Conservation (phyloP, 2,797 vertebrate genomes). For the Mus spretus region DNA sequence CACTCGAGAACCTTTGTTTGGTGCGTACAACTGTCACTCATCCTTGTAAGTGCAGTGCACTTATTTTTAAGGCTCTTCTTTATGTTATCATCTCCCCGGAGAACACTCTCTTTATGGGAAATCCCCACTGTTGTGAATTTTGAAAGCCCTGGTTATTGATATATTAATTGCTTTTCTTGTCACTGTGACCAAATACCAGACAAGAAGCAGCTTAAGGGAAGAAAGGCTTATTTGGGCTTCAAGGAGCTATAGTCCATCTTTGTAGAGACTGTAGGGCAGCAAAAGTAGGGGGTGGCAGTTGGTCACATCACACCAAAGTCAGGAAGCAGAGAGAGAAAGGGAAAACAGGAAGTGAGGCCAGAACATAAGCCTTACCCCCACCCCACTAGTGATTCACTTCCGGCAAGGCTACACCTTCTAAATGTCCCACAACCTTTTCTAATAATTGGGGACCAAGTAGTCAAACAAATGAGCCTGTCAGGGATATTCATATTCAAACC, state of each 20-base stretch:
- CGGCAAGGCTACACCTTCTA: neutral
- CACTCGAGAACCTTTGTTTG: neutral
- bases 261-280: neutral
- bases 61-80: neutral
- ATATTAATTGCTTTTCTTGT: neutral
- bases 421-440: neutral
- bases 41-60: neutral
- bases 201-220: neutral
- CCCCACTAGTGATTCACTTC: neutral
- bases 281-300: neutral
- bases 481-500: neutral
- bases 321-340: neutral
- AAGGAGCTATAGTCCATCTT: neutral
- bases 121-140: neutral
- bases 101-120: neutral
- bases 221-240: neutral
- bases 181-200: neutral
- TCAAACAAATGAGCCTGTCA: neutral
- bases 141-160: neutral
- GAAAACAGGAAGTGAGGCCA: too few species aligned
- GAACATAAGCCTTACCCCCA: neutral
- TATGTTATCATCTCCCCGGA: neutral
- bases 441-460: neutral
- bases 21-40: neutral
- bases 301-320: neutral